phyloP scores from a whole-genome alignment of 2,888 invertebrate species.

The Oxycera nigricornis region DNA sequence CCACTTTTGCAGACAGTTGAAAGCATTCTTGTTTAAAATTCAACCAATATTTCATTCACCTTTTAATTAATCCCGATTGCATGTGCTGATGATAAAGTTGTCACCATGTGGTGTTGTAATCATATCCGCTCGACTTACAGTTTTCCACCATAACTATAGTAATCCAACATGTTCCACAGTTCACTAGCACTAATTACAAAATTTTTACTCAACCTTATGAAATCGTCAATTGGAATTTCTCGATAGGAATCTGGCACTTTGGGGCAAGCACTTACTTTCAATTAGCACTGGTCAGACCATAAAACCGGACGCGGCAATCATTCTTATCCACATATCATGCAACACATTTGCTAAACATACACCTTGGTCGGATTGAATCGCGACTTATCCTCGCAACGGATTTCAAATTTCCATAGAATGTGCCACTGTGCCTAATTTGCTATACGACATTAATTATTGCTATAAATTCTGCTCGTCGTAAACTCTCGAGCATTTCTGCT shows the following conservation, averaged over 20 bases:
- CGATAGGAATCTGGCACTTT: conserved; percentile 17
- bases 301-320: conserved; percentile 6
- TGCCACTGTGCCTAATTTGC: conserved; percentile 5
- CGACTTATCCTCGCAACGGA: conserved; percentile 12
- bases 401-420: conserved; percentile 12
- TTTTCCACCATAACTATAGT: background rate
- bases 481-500: background rate
- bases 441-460: conserved; percentile 18
- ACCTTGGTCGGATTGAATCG: background rate
- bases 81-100: conserved; percentile 4
- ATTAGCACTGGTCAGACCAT: conserved; percentile 17
- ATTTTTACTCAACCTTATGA: background rate
- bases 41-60: conserved; percentile 23
- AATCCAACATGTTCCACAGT: conserved; percentile 25
- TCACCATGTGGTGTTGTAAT: conserved; percentile 14
- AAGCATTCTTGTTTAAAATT: too few relatives aligned
- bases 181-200: conserved; percentile 27
- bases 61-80: conserved; percentile 19
- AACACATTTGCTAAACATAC: conserved; percentile 7
- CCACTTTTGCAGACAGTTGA: too few relatives aligned
- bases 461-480: background rate
- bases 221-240: background rate
- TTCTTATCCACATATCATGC: conserved; percentile 25
- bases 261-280: conserved; percentile 3
- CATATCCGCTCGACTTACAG: conserved; percentile 20